Base-by-base conservation (phyloP, 2,888 invertebrate genomes). In the Seira sanloemensis region DNA sequence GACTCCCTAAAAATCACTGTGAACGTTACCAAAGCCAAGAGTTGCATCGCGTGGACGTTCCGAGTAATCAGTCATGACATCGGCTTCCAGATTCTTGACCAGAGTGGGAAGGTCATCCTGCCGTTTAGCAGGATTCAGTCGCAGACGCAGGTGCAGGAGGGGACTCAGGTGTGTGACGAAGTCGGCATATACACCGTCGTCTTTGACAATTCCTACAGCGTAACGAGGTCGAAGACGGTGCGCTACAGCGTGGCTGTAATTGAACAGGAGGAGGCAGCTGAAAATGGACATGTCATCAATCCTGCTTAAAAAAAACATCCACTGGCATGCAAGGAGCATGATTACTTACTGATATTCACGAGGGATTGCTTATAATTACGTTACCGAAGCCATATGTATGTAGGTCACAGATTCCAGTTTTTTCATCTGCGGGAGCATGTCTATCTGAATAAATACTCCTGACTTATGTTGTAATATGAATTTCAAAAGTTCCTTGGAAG, bases 151-250 rank as follows among this genome's bases (percentile, higher is more conserved):
- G n/a, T 72, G 0, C 78, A 86, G n/a, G 85, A 86, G n/a, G 82
- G 82, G 2, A 65, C 71, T 16, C 68, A 27, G 24, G 18, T 25
- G 0, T 86, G 85, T 23, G 65, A 76, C 1, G n/a, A 72, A n/a
- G 12, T 79, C 21, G 86, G 86, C 12, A 77, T 58, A 18, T 83
- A 86, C 54, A 79, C 86, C 1, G 26, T 86, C 67, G 69, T 77
- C 4, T 86, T 86, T 46, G 86, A 86, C 66, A 86, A 86, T 25
- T 76, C 86, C 5, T 86, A 79, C 68, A 86, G 86, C 19, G 24
- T 83, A 1, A 25, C 76, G 16, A 46, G 86, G 16, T 25, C 78
- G 0, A 86, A 86, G 77, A 83, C 73, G 5, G 27, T 86, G 12
- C 69, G 66, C 19, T 84, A 86, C 80, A 66, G 26, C 24, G 67